These are phyloP conservation scores for Ia io DNA, from an alignment of 2,113 vertebrate genomes.

Conservation along the genomic window DNA sequence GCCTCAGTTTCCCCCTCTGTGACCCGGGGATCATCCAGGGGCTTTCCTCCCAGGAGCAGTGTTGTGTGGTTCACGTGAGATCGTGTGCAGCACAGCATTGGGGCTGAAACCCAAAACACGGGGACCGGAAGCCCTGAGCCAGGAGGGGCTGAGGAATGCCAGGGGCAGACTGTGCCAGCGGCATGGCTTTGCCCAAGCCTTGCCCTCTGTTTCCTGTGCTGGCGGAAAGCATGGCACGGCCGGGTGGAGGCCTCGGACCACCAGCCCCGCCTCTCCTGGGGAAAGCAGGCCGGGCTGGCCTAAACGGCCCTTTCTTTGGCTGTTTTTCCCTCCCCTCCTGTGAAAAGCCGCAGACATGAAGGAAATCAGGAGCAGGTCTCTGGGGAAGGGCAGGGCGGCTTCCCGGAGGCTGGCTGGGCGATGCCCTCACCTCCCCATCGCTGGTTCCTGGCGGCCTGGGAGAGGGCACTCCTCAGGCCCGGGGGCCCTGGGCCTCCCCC, in stretches of 20 bases:
- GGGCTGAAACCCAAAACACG: background rate
- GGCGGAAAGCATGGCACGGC: background rate
- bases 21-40: background rate
- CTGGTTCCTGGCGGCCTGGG: background rate
- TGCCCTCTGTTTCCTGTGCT: background rate
- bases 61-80: rapidly evolving
- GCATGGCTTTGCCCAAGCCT: background rate
- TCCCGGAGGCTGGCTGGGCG: background rate
- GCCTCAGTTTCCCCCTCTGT: background rate
- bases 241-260: background rate
- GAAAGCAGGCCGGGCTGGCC: background rate
- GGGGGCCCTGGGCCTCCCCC: background rate
- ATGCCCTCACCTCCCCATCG: rapidly evolving
- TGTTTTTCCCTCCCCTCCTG: background rate
- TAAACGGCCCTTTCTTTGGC: background rate
- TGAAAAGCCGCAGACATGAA: background rate
- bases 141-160: background rate
- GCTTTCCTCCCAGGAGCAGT: background rate
- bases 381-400: background rate
- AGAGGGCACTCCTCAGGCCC: rapidly evolving
- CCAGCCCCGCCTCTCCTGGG: background rate
- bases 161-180: background rate
- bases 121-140: background rate
- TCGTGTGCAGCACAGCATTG: rapidly evolving
- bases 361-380: background rate